A percentile compares a stretch with the other conserved stretches of the same genome.
These are phyloP conservation scores for Polylopha cassiicola DNA, from an alignment of 2,888 invertebrate species.

Conservation along the genomic window DNA sequence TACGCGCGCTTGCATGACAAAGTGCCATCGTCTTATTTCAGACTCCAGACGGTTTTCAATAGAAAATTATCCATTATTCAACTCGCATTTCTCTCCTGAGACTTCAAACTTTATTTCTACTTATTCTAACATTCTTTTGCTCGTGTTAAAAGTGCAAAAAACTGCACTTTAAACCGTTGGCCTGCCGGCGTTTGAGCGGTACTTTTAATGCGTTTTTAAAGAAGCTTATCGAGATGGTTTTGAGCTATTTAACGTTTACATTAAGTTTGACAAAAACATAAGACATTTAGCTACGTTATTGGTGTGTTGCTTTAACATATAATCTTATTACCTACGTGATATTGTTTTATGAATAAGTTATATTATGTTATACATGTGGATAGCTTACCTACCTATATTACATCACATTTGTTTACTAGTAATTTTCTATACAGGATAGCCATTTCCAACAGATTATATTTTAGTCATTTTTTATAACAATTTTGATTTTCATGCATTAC, in stretches of 20 bases:
- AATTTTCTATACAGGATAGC: no score
- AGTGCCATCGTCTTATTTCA: conserved; percentile 20
- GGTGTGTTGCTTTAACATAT: no score
- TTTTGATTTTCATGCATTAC: no score
- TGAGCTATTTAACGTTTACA: conserved; percentile 14
- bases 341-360: no score
- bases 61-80: conserved; percentile 24
- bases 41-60: conserved; percentile 21
- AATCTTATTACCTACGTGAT: no score
- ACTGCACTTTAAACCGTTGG: conserved; percentile 15
- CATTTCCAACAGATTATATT: no score
- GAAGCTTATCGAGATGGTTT: conserved; percentile 18
- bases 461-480: no score
- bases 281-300: no score
- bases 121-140: conserved; percentile 20
- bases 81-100: conserved; percentile 21
- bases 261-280: conserved; percentile 17
- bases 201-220: conserved; percentile 22
- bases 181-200: conserved; percentile 19
- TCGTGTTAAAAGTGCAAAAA: conserved; percentile 23
- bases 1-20: conserved; percentile 17
- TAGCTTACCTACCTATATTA: no score
- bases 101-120: conserved; percentile 19
- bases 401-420: no score
- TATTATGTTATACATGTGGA: no score